Conservation (phyloP, 2,888 invertebrate species). For the Scaptomyza reducta region DNA sequence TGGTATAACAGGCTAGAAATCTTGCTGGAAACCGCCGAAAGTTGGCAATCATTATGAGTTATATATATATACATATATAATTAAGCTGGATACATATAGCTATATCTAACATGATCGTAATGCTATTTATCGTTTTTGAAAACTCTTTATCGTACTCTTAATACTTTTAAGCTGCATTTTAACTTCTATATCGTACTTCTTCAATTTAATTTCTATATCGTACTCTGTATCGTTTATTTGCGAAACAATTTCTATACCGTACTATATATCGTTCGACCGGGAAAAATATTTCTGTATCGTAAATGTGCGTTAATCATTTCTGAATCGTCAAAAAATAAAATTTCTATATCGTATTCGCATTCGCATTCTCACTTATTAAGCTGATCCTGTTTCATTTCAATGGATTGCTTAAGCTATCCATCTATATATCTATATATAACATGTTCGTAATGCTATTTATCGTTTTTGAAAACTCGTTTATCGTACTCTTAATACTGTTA, state of each 20-base stretch:
- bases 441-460: neutral
- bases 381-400: constrained; percentile 89
- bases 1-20: neutral
- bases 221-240: neutral
- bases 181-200: neutral
- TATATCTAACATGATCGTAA: neutral
- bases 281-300: neutral
- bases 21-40: neutral
- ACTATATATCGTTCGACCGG: too few relatives aligned
- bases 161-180: too few relatives aligned
- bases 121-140: too few relatives aligned
- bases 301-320: neutral
- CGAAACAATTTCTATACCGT: neutral
- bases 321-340: too few relatives aligned
- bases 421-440: too few relatives aligned
- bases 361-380: constrained; percentile 85
- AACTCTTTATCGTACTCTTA: too few relatives aligned
- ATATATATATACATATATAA: too few relatives aligned
- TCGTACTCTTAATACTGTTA: too few relatives aligned
- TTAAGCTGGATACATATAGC: neutral
- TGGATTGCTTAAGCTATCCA: constrained; percentile 89
- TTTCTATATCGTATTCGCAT: neutral
- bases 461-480: too few relatives aligned
- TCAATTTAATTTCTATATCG: neutral
- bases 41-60: neutral